phyloP scores from a whole-genome alignment of 2,113 vertebrate genomes.

The Camelus bactrianus region DNA sequence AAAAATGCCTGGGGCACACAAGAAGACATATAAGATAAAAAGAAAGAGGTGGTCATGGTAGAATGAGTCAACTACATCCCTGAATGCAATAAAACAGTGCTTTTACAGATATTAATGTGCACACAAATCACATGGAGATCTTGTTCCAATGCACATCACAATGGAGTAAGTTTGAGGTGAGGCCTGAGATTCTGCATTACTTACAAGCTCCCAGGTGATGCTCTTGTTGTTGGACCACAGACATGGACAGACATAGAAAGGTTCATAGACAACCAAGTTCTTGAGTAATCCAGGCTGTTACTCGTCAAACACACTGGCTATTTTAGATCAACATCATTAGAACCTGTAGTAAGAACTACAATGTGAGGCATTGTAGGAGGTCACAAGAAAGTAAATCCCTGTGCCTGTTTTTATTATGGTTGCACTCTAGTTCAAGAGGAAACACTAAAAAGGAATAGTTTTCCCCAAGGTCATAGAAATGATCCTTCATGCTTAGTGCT shows the following conservation, averaged over 20 bases:
- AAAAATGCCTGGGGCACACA: not conserved
- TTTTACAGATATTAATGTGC: not conserved
- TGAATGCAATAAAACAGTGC: not conserved
- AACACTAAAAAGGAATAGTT: constrained; percentile 17
- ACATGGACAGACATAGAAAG: not conserved
- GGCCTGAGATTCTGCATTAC: not conserved
- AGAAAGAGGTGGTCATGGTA: not conserved
- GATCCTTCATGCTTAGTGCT: not conserved
- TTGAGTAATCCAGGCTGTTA: not conserved
- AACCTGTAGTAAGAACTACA: not conserved
- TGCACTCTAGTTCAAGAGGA: not conserved
- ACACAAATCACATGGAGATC: not conserved
- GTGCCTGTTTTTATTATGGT: not conserved
- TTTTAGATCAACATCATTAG: constrained; percentile 37
- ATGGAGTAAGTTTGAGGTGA: not conserved
- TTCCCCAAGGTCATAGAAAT: not conserved
- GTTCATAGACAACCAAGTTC: not conserved
- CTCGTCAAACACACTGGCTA: not conserved
- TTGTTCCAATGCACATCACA: not conserved
- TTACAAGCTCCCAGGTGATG: not conserved
- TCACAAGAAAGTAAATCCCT: not conserved
- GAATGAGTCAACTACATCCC: not conserved
- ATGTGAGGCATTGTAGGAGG: not conserved
- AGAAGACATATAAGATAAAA: not conserved
- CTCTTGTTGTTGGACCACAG: not conserved